These are phyloP conservation scores for Maccullochella peelii DNA, from an alignment of 2,113 vertebrate species.

Conservation along the genomic window DNA sequence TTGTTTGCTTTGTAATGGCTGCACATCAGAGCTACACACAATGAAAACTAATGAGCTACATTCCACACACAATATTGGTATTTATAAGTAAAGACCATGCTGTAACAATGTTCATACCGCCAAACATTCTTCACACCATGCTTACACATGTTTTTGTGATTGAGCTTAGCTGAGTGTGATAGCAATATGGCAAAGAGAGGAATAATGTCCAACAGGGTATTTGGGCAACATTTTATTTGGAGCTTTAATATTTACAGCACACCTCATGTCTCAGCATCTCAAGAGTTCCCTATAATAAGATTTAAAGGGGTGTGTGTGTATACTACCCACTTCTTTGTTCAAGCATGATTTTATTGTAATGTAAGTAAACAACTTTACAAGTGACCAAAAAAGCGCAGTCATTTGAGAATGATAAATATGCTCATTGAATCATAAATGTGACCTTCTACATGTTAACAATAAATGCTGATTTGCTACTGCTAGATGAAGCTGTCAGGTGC, in stretches of 20 bases:
- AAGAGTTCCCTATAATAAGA: not conserved
- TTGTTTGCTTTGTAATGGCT: not conserved
- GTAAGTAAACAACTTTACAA: constrained; percentile 2
- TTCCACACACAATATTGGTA: constrained; percentile 25
- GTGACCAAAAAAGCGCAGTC: not conserved
- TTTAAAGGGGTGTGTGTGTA: not conserved
- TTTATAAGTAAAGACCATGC: not conserved
- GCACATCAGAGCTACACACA: not conserved
- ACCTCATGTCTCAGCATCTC: not conserved
- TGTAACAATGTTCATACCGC: constrained; percentile 16
- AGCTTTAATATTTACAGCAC: constrained; percentile 11
- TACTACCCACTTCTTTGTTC: not conserved
- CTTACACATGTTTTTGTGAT: not conserved
- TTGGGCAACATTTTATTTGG: not conserved
- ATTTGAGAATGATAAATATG: not conserved
- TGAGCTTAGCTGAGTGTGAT: constrained; percentile 13
- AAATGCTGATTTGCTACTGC: not conserved
- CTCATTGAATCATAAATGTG: not conserved
- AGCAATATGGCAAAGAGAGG: constrained; percentile 6
- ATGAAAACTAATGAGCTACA: constrained; percentile 7
- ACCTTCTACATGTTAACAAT: not conserved
- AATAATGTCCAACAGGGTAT: not conserved
- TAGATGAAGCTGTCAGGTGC: constrained; percentile 1
- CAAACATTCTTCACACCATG: not conserved
- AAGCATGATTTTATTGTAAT: constrained; percentile 1